Evolutionary conservation across 2,888 invertebrate genomes (phyloP).

Genomic region (Mesorhabditis belari): DNA sequence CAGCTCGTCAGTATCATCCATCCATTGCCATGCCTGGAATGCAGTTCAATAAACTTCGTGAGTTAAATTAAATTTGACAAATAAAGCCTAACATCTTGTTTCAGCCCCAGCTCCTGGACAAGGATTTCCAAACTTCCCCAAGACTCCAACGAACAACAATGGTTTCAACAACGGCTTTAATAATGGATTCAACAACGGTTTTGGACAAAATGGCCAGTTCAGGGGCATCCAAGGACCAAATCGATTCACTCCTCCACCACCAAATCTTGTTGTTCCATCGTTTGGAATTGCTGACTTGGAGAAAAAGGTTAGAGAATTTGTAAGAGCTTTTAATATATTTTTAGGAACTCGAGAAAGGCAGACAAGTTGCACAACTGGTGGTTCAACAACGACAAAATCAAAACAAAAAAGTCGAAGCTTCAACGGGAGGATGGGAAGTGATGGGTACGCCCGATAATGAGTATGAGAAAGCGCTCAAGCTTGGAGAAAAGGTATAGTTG

Average conservation of each 20-base stretch:
- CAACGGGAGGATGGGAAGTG: neutral
- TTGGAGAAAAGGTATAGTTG: neutral
- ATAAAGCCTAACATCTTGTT: neutral
- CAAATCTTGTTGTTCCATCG: neutral
- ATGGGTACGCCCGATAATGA: neutral
- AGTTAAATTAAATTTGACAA: neutral
- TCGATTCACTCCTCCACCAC: neutral
- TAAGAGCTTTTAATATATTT: neutral
- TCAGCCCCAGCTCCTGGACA: neutral
- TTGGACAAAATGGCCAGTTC: conserved; percentile 4
- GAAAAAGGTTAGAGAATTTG: neutral
- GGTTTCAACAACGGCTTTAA: neutral
- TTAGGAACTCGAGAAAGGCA: neutral
- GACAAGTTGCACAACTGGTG: neutral
- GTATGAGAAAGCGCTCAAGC: neutral
- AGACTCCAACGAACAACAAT: too few species aligned
- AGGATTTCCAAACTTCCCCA: too few species aligned
- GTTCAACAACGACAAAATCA: neutral
- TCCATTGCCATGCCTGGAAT: neutral
- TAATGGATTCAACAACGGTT: conserved; percentile 5
- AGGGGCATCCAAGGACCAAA: neutral
- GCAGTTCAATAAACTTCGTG: neutral
- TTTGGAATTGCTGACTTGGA: neutral
- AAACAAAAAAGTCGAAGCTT: neutral
- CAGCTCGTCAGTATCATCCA: conserved; percentile 18